Conservation (phyloP, 2,113 vertebrate genomes). For the Trematomus loennbergii region DNA sequence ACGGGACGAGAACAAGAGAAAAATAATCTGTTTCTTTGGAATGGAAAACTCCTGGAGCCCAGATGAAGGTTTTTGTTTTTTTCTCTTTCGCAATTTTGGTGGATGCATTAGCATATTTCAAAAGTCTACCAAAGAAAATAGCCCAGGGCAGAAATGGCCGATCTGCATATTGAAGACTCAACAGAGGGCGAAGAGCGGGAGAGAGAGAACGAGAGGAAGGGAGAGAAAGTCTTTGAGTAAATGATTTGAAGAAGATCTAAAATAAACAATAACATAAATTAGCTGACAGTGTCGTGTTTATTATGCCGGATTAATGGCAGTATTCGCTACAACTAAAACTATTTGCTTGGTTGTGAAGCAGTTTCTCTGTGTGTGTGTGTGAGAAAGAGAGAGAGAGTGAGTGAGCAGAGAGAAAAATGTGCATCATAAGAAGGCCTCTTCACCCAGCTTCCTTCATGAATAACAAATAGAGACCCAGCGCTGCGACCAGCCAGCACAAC, state of each 20-base stretch:
- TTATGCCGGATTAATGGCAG: conserved; percentile 56
- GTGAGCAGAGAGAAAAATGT: conserved; percentile 61
- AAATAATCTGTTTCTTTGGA: conserved; percentile 72
- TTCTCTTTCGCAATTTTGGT: conserved; percentile 71
- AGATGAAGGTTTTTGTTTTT: conserved; percentile 70
- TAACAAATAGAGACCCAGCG: conserved; percentile 80
- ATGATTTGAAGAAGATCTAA: conserved; percentile 55
- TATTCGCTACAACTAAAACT: conserved; percentile 47
- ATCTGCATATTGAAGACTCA: conserved; percentile 79
- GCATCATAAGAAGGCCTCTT: conserved; percentile 82
- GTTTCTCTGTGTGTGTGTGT: conserved; percentile 18
- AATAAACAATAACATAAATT: conserved; percentile 69
- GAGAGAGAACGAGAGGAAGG: conserved; percentile 27
- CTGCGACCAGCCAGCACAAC: conserved; percentile 79
- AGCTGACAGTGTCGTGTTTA: conserved; percentile 54
- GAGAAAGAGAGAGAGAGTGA: conserved; percentile 52
- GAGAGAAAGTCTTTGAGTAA: conserved; percentile 44
- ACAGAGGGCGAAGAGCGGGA: conserved; percentile 54
- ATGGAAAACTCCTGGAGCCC: conserved; percentile 75
- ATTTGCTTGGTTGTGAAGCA: conserved; percentile 55
- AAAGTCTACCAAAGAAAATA: conserved; percentile 83
- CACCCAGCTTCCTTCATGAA: conserved; percentile 85
- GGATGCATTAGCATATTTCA: conserved; percentile 80
- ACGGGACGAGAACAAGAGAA: conserved; percentile 55
- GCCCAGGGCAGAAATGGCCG: conserved; percentile 75